Evolutionary conservation across 2,888 invertebrate species (phyloP).

Genomic region (Mythimna impura): DNA sequence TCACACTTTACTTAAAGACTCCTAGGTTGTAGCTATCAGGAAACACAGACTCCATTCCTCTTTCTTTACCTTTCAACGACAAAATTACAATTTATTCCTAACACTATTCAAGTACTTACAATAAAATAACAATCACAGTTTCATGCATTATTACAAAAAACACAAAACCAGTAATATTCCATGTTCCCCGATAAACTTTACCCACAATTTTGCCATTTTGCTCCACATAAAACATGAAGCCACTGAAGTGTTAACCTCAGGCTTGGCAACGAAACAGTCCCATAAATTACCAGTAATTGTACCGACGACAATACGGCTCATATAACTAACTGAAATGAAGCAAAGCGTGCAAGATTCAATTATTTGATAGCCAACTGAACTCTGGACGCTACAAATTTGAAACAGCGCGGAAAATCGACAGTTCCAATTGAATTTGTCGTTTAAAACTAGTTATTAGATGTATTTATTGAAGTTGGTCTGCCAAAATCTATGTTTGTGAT

Average conservation of each 20-base stretch:
- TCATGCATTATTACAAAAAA: no score
- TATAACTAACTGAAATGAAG: conserved; percentile 9
- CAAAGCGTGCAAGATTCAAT: conserved; percentile 37
- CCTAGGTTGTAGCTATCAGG: no score
- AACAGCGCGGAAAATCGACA: conserved; percentile 17
- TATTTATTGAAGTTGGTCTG: conserved; percentile 21
- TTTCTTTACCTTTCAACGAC: no score
- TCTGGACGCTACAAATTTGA: not conserved
- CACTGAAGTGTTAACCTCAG: conserved; percentile 26
- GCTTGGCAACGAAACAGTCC: conserved; percentile 27
- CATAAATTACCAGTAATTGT: conserved; percentile 46
- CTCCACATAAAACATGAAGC: conserved; percentile 25
- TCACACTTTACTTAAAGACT: no score
- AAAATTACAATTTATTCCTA: no score
- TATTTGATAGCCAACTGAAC: conserved; percentile 32
- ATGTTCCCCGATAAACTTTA: not conserved
- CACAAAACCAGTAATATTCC: no score
- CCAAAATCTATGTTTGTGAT: conserved; percentile 3
- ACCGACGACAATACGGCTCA: conserved; percentile 19
- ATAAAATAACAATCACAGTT: no score
- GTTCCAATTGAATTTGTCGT: conserved; percentile 18
- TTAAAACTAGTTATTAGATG: conserved; percentile 3
- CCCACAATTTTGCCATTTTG: not conserved
- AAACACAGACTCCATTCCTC: no score
- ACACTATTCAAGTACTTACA: no score